phyloP scores from a whole-genome alignment of 2,888 invertebrate species.

The Melieria crassipennis region DNA sequence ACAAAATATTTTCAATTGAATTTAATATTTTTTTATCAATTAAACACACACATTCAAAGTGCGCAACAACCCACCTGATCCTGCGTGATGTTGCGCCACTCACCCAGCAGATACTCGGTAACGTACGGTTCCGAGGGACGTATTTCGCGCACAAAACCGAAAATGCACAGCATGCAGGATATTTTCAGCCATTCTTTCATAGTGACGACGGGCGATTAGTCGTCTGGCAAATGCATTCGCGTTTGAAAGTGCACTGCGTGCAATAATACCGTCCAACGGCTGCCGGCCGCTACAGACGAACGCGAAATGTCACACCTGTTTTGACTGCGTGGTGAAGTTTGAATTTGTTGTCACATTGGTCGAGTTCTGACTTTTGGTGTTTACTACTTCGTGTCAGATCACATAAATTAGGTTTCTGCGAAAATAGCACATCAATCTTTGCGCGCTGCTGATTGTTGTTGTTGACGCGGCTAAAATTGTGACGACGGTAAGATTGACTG shows the following conservation, averaged over 20 bases:
- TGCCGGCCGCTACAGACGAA: conserved; percentile 7
- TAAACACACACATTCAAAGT: neutral
- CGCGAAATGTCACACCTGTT: neutral
- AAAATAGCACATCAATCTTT: too few species aligned
- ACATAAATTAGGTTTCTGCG: too few species aligned
- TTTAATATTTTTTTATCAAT: conserved; percentile 10
- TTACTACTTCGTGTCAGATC: too few species aligned
- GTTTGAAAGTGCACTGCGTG: neutral
- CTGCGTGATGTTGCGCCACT: conserved; percentile 80
- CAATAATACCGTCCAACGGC: neutral
- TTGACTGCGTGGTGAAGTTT: neutral
- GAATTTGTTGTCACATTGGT: too few species aligned
- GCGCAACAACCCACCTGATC: conserved; percentile 52
- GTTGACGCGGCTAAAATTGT: too few species aligned
- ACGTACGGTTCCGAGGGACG: conserved; percentile 89
- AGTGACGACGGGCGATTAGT: neutral
- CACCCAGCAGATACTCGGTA: conserved; percentile 79
- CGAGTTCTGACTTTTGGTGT: too few species aligned
- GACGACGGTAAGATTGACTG: too few species aligned
- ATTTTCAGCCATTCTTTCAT: conserved; percentile 74
- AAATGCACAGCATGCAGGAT: conserved; percentile 78
- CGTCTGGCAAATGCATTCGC: neutral
- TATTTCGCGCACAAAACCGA: conserved; percentile 84
- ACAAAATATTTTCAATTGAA: conserved; percentile 3
- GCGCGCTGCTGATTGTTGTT: too few species aligned